These are phyloP conservation scores for Himalopsyche tibetana DNA, from an alignment of 2,888 invertebrate genomes.

Conservation along the genomic window DNA sequence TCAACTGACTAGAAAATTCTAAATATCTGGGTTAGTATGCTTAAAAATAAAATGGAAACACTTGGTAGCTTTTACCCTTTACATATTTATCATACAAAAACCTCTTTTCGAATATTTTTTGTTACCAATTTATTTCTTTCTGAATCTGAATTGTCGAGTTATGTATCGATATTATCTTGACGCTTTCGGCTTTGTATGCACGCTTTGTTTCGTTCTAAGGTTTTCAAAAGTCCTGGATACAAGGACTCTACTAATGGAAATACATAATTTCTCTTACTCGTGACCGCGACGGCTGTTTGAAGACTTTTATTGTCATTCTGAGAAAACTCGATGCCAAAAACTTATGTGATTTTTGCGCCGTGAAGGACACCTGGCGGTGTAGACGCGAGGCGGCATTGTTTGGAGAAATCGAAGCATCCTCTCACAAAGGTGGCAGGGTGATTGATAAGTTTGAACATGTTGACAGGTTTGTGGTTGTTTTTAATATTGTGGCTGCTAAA, in stretches of 20 bases:
- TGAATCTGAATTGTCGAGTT: too few relatives aligned
- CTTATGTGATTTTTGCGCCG: not conserved
- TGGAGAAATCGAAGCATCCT: not conserved
- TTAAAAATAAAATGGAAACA: too few relatives aligned
- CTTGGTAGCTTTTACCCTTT: too few relatives aligned
- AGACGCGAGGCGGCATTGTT: not conserved
- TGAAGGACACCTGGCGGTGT: constrained; percentile 23
- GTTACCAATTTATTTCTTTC: too few relatives aligned
- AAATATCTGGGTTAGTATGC: too few relatives aligned
- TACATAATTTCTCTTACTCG: not conserved
- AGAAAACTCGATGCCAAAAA: not conserved
- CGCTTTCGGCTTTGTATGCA: too few relatives aligned
- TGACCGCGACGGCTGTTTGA: not conserved
- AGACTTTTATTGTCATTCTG: not conserved
- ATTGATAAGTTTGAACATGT: not conserved
- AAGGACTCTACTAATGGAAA: not conserved
- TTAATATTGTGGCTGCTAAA: not conserved
- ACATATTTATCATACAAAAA: too few relatives aligned
- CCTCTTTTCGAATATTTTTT: too few relatives aligned
- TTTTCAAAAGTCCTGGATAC: too few relatives aligned
- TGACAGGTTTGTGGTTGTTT: constrained; percentile 17
- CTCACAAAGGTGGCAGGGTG: not conserved
- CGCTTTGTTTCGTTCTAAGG: too few relatives aligned
- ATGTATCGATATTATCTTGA: too few relatives aligned
- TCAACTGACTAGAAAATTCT: too few relatives aligned